These are phyloP conservation scores for Erythrolamprus reginae DNA, from an alignment of 2,113 vertebrate genomes.

Conservation along the genomic window DNA sequence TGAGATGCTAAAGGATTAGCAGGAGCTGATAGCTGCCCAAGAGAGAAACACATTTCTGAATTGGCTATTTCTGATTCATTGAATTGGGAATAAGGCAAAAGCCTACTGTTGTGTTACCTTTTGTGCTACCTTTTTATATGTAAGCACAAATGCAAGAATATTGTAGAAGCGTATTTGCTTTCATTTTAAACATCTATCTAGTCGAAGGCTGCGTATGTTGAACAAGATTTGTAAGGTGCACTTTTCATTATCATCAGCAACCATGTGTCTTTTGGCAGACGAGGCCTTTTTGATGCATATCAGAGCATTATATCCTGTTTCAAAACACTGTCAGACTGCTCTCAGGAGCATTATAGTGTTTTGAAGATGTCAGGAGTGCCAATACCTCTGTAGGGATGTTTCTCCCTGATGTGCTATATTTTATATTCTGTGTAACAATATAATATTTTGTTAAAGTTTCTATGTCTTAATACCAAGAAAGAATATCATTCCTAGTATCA, in stretches of 20 bases:
- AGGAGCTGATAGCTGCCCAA: conserved; percentile 39
- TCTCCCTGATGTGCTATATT: conserved; percentile 9
- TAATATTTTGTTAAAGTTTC: background rate
- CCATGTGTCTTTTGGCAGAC: conserved; percentile 66
- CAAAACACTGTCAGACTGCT: conserved; percentile 52
- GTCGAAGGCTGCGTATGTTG: conserved; percentile 19
- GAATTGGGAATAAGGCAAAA: background rate
- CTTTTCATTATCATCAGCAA: conserved; percentile 44
- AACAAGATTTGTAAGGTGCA: conserved; percentile 57
- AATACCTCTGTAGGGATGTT: background rate
- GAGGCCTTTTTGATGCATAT: conserved; percentile 59
- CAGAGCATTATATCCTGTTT: conserved; percentile 69
- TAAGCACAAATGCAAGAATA: background rate
- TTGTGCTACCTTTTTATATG: background rate
- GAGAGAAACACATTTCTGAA: conserved; percentile 25
- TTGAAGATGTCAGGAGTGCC: conserved; percentile 29
- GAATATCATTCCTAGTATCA: background rate
- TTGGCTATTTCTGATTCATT: background rate
- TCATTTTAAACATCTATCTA: conserved; percentile 36
- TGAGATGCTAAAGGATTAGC: conserved; percentile 13
- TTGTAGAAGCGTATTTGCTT: conserved; percentile 21
- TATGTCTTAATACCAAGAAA: background rate
- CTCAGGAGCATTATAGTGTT: conserved; percentile 51
- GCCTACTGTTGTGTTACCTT: background rate
- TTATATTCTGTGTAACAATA: background rate